Evolutionary conservation across 2,888 invertebrate species (phyloP), one percentile per base, ranked within the genome.

Genomic region (Eupithecia pulchellata): DNA sequence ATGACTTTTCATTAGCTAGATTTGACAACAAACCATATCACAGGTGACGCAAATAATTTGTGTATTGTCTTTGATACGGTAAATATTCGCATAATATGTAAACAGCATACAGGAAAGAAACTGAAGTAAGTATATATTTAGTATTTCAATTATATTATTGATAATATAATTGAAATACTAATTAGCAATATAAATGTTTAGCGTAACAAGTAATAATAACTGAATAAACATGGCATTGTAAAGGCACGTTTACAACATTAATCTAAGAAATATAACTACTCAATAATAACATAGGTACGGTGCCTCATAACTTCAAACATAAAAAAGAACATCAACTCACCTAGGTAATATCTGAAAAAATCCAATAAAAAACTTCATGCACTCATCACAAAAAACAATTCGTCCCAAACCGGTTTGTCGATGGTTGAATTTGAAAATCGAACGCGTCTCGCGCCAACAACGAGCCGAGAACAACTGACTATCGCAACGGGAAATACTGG

Each of bases 401-500:
- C 58, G 71, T 71, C 73, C 69, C 71, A 58, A 58, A 78, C 78
- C 71, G 76, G 76, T 78, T 78, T 71, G 76, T 78, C 64, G 52
- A 74, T 77, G 74, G 75, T 77, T 58, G 29, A 32, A 47, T 62
- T 58, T 58, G 34, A 78, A 85, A 78, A 87, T 84, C 81, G 83
- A 82, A 76, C 77, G 85, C 91, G 92, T 87, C 87, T 80, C 84
- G 81, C 89, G 82, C 79, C 79, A 82, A 55, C 88, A 83, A 81
- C 85, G 87, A 85, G 86, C 88, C 81, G 83, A 81, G 84, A 83
- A 81, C 79, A 71, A 92, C 92, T 92, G 88, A 68, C 52, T 52
- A 11, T 25, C 55, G 25, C 78, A 75, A 77, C 75, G 76, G 78
- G 72, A 74, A 75, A 75, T 71, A 71, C 73, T 72, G 71, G 67